Conservation (phyloP, 2,797 vertebrate genomes). For the Phrynocephalus forsythii region DNA sequence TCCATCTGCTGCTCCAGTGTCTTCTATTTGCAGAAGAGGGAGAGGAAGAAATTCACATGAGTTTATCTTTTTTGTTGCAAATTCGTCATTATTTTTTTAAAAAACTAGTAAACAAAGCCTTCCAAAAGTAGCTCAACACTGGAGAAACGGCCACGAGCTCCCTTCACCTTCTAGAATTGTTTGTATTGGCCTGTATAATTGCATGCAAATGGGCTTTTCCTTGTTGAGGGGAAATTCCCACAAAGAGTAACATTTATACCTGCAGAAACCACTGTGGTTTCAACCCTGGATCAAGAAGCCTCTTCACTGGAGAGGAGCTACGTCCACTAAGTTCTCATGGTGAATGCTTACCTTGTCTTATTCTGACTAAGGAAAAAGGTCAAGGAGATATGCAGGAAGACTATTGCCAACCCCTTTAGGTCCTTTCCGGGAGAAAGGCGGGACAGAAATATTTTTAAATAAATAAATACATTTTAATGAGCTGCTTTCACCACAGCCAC, state of each 20-base stretch:
- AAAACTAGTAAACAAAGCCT: background rate
- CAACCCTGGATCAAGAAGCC: background rate
- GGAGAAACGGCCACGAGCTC: background rate
- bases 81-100: background rate
- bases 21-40: constrained; percentile 76
- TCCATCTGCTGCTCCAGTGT: constrained; percentile 97
- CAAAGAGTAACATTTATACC: background rate
- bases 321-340: background rate
- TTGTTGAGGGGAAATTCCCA: background rate
- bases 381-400: background rate
- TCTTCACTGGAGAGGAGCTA: background rate
- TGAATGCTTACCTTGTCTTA: background rate
- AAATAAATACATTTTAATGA: background rate
- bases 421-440: too few species aligned
- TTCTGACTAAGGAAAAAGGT: background rate
- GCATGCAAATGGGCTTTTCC: background rate
- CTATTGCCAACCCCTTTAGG: too few species aligned
- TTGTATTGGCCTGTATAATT: background rate
- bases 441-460: too few species aligned
- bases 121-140: background rate
- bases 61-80: background rate
- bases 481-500: background rate
- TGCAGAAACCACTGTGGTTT: background rate
- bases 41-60: background rate
- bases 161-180: background rate